A percentile compares a stretch with the other conserved stretches of the same genome.
phyloP scores from a whole-genome alignment of 2,113 vertebrate genomes.

The Phocoena phocoena region DNA sequence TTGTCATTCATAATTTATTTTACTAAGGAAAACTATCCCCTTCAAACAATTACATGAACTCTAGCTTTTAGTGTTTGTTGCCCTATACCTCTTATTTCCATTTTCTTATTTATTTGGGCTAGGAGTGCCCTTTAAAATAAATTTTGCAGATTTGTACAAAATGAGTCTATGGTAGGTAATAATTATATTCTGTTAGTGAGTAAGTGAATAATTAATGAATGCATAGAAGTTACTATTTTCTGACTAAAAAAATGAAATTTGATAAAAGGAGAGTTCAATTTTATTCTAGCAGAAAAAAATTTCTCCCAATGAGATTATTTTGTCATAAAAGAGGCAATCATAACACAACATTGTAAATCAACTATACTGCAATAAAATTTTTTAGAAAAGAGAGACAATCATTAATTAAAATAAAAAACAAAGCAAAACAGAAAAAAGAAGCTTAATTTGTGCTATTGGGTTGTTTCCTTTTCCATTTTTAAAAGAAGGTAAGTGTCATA shows the following conservation, averaged over 20 bases:
- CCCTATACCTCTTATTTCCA: background rate
- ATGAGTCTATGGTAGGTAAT: background rate
- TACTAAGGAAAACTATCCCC: background rate
- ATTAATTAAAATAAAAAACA: background rate
- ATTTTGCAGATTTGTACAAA: constrained; percentile 1
- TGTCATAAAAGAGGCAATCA: background rate
- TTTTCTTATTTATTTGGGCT: constrained; percentile 3
- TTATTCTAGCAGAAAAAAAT: constrained; percentile 37
- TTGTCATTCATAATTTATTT: background rate
- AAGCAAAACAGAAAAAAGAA: background rate
- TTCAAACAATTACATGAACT: background rate
- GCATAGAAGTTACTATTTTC: background rate
- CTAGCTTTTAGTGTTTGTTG: background rate
- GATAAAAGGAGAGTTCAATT: background rate
- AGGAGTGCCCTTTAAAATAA: background rate
- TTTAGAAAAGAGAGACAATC: background rate
- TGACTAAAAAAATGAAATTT: constrained; percentile 23
- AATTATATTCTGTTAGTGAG: background rate
- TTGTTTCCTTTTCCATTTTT: constrained; percentile 7
- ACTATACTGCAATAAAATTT: background rate
- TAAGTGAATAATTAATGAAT: background rate
- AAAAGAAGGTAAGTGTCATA: background rate
- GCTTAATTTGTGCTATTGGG: background rate
- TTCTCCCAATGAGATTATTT: constrained; percentile 36
- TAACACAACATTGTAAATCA: too few species aligned